These are phyloP conservation scores for Porites divaricata DNA, from an alignment of 92 coral and sea anemone genomes.

Conservation along the genomic window DNA sequence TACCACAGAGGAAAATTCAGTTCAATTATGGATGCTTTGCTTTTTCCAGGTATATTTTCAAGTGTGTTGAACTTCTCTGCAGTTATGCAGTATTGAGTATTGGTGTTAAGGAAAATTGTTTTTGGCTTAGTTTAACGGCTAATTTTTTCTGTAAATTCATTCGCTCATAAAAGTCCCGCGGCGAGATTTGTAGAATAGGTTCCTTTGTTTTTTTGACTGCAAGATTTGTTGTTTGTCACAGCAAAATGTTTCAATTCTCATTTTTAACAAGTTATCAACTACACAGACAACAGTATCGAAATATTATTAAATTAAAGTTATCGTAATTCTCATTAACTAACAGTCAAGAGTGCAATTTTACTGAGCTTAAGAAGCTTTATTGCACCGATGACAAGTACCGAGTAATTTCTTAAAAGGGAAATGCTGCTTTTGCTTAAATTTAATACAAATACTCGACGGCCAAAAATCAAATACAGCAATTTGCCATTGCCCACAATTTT, in stretches of 20 bases:
- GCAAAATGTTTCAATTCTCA: slow-evolving; percentile 1
- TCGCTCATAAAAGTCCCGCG: neutral
- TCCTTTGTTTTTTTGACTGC: neutral
- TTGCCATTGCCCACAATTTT: neutral
- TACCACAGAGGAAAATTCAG: slow-evolving; percentile 39
- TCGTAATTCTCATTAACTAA: neutral
- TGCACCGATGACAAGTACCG: neutral
- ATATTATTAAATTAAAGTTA: neutral
- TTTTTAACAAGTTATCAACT: neutral
- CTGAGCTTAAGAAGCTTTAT: neutral
- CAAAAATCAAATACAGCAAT: neutral
- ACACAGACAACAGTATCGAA: neutral
- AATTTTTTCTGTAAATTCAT: slow-evolving; percentile 5
- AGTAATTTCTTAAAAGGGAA: neutral
- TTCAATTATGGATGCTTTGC: slow-evolving; percentile 68
- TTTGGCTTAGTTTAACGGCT: neutral
- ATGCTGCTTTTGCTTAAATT: neutral
- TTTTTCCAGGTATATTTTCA: slow-evolving; percentile 81
- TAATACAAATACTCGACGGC: neutral
- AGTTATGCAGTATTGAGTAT: neutral
- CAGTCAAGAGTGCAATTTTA: neutral
- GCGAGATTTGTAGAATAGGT: neutral
- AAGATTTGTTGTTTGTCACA: neutral
- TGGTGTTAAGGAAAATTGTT: slow-evolving; percentile 7
- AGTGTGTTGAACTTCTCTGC: neutral